phyloP scores from a whole-genome alignment of 1,140 invertebrate genomes.

The Leptinotarsa undecemlineata region DNA sequence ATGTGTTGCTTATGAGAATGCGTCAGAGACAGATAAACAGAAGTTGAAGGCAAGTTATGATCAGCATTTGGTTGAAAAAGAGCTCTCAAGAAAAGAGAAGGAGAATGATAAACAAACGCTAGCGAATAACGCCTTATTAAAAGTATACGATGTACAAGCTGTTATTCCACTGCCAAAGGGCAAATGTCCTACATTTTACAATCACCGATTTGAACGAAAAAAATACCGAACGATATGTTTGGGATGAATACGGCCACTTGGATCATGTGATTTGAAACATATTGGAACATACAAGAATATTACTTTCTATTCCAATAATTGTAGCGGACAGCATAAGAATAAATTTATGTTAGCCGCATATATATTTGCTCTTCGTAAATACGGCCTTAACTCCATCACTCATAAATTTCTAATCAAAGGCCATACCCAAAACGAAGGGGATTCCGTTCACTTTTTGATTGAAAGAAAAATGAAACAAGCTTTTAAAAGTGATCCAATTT shows the following conservation, averaged over 20 bases:
- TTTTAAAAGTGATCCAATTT: slow-evolving; percentile 43
- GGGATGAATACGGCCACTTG: not conserved
- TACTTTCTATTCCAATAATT: slow-evolving; percentile 48
- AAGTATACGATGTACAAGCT: not conserved
- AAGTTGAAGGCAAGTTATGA: slow-evolving; percentile 41
- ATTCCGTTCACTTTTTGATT: slow-evolving; percentile 52
- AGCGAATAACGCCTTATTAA: not conserved
- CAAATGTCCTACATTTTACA: not conserved
- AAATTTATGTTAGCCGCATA: slow-evolving; percentile 48
- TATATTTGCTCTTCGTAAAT: slow-evolving; percentile 44
- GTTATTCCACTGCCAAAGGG: not conserved
- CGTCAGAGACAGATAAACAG: slow-evolving; percentile 36
- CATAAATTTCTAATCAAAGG: slow-evolving; percentile 54
- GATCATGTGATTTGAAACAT: not conserved
- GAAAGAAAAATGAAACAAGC: slow-evolving; percentile 50
- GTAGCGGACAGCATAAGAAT: slow-evolving; percentile 30
- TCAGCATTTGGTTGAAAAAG: slow-evolving; percentile 47
- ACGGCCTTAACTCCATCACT: slow-evolving; percentile 47
- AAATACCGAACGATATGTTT: not conserved
- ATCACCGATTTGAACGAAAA: not conserved
- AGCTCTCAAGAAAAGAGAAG: slow-evolving; percentile 22
- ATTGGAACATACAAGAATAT: not conserved
- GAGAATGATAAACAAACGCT: not conserved
- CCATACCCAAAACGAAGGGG: slow-evolving; percentile 55
- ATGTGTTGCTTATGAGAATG: slow-evolving; percentile 48